phyloP scores from a whole-genome alignment of 2,888 invertebrate species.

The Chaitophorus viminalis region DNA sequence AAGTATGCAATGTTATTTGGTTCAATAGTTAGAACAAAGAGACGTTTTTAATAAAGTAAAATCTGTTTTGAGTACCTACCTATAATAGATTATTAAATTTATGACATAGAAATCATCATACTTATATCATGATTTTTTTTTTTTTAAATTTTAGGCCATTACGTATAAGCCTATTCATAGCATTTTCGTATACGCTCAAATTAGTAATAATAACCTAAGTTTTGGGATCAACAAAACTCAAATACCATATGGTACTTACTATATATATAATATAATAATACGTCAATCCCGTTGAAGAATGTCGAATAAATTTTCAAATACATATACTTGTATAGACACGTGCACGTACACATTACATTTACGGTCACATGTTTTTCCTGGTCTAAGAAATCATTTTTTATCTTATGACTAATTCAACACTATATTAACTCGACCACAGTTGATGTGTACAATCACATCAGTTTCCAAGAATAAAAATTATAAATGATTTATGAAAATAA shows the following conservation, averaged over 20 bases:
- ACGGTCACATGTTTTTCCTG: not conserved
- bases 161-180: too few relatives aligned
- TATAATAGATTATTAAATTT: too few relatives aligned
- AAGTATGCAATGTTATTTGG: too few relatives aligned
- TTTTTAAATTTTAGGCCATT: too few relatives aligned
- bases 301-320: not conserved
- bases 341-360: not conserved
- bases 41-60: too few relatives aligned
- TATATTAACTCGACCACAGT: not conserved
- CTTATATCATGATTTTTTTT: too few relatives aligned
- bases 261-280: not conserved
- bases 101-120: too few relatives aligned
- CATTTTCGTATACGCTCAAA: too few relatives aligned
- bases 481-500: not conserved
- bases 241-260: not conserved
- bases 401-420: not conserved
- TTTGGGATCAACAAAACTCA: too few relatives aligned
- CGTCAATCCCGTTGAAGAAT: not conserved
- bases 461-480: not conserved
- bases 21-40: too few relatives aligned
- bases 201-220: too few relatives aligned
- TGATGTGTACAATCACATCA: not conserved
- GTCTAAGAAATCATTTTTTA: not conserved
- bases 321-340: not conserved
- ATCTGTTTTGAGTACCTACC: too few relatives aligned